phyloP scores from a whole-genome alignment of 2,888 invertebrate genomes.

The Apamea crenata region DNA sequence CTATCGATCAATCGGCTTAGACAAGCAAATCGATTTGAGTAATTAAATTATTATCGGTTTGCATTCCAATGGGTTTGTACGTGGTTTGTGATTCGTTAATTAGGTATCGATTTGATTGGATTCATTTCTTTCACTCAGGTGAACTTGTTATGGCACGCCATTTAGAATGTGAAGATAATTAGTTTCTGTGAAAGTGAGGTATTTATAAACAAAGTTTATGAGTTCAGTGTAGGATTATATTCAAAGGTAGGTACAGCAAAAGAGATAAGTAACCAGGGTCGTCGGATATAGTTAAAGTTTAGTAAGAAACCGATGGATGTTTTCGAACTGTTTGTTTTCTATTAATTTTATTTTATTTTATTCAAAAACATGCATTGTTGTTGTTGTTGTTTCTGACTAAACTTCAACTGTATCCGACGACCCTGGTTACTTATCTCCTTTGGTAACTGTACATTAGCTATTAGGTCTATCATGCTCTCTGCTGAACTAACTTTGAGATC shows the following conservation, averaged over 20 bases:
- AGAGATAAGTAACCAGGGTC: no score
- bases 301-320: no score
- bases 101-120: constrained; percentile 42
- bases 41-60: constrained; percentile 57
- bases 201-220: neutral
- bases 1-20: constrained; percentile 52
- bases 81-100: constrained; percentile 48
- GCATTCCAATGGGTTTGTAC: constrained; percentile 34
- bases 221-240: neutral
- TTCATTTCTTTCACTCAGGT: constrained; percentile 22
- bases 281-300: no score
- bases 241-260: neutral
- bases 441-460: neutral
- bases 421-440: no score
- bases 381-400: no score
- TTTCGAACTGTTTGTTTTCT: no score
- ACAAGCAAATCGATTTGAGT: constrained; percentile 51
- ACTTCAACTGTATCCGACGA: no score
- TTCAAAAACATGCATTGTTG: no score
- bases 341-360: no score
- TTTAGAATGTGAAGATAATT: constrained; percentile 33
- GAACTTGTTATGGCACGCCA: constrained; percentile 20
- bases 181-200: neutral
- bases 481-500: neutral
- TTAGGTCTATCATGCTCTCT: neutral